phyloP scores from a whole-genome alignment of 2,797 vertebrate species.

The Tenualosa ilisha region DNA sequence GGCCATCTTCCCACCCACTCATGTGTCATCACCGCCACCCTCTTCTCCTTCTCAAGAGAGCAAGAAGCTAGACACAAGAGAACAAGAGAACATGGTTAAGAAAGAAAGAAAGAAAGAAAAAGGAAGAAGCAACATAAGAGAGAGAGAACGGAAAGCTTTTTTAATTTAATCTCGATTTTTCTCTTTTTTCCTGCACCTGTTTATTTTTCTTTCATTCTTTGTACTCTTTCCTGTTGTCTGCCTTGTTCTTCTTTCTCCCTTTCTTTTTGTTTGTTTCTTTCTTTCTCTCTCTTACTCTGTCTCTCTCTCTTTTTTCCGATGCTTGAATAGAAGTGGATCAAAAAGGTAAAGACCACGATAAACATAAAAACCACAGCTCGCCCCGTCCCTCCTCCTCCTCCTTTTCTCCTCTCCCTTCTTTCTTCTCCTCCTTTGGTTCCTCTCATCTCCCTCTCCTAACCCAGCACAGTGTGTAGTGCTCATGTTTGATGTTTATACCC shows the following conservation, averaged over 20 bases:
- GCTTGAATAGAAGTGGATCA: constrained; percentile 99
- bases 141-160: constrained; percentile 79
- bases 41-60: constrained; percentile 67
- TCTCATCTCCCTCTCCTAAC: constrained; percentile 74
- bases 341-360: constrained; percentile 96
- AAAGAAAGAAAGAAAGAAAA: constrained; percentile 54
- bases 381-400: constrained; percentile 63
- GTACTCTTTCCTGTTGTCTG: constrained; percentile 68
- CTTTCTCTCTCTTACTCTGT: constrained; percentile 73
- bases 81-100: constrained; percentile 69
- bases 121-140: background rate
- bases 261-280: constrained; percentile 69
- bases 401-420: constrained; percentile 50
- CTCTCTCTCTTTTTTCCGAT: constrained; percentile 90
- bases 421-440: constrained; percentile 60
- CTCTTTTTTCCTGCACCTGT: constrained; percentile 92
- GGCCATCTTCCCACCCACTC: constrained; percentile 67
- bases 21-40: constrained; percentile 77
- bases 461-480: constrained; percentile 86
- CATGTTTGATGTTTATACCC: constrained; percentile 86
- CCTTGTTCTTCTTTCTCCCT: constrained; percentile 71
- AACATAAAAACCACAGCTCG: constrained; percentile 87
- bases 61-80: constrained; percentile 64
- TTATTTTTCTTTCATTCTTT: constrained; percentile 86
- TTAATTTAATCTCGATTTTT: constrained; percentile 95